Conservation (phyloP, 2,113 vertebrate genomes). For the Oryzias celebensis region DNA sequence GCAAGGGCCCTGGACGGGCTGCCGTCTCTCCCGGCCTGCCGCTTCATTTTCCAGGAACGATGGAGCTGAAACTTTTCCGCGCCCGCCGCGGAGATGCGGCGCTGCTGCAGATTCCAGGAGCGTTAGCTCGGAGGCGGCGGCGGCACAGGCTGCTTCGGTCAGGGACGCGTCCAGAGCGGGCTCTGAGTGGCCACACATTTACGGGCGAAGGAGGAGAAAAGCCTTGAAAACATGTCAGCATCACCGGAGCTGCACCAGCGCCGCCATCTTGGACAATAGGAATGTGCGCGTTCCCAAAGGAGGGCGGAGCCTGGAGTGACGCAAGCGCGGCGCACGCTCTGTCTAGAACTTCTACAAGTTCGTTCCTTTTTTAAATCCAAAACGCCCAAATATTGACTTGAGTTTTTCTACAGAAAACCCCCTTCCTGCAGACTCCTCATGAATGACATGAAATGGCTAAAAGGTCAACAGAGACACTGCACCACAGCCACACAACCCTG, state of each 20-base stretch:
- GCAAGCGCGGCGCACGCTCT: conserved; percentile 14
- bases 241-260: conserved; percentile 72
- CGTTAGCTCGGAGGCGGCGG: conserved; percentile 7
- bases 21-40: conserved; percentile 87
- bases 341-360: conserved; percentile 5
- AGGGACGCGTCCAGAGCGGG: not conserved
- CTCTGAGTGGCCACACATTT: not conserved
- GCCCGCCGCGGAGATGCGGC: conserved; percentile 49
- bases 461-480: too few species aligned
- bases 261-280: conserved; percentile 99
- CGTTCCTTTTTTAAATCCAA: not conserved
- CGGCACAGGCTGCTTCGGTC: conserved; percentile 9
- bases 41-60: conserved; percentile 81
- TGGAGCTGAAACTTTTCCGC: conserved; percentile 69
- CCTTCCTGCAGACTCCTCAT: too few species aligned
- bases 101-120: conserved; percentile 8
- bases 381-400: not conserved
- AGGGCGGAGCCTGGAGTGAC: conserved; percentile 56
- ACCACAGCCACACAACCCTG: too few species aligned
- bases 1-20: conserved; percentile 81
- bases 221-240: conserved; percentile 71
- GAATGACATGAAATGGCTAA: too few species aligned
- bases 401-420: too few species aligned
- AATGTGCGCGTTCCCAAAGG: conserved; percentile 70
- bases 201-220: conserved; percentile 35